Conservation (phyloP, 2,113 vertebrate species). For the Ahaetulla prasina region DNA sequence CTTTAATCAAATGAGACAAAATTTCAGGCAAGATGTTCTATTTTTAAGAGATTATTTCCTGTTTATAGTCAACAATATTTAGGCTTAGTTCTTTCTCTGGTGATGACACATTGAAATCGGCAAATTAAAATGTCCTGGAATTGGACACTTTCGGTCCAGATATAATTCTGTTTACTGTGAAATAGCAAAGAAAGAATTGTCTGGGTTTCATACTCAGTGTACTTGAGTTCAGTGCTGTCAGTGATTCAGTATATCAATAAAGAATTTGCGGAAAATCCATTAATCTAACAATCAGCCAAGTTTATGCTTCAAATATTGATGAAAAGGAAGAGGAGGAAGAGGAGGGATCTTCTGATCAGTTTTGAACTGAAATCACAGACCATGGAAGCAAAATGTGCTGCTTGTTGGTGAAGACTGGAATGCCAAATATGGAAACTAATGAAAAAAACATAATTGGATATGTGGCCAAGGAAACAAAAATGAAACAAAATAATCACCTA, state of each 20-base stretch:
- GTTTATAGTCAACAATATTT: constrained; percentile 16
- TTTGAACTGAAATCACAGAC: not conserved
- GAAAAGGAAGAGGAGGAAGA: not conserved
- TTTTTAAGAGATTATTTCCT: not conserved
- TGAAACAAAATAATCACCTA: not conserved
- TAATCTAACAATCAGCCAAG: not conserved
- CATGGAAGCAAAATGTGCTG: not conserved
- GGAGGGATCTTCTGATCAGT: not conserved
- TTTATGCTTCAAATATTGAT: not conserved
- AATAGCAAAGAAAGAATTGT: not conserved
- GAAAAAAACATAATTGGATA: not conserved
- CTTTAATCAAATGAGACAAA: not conserved
- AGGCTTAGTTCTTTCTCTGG: constrained; percentile 16
- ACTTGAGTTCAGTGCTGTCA: not conserved
- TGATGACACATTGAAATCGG: not conserved
- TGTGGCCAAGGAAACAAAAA: not conserved
- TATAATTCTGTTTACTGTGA: not conserved
- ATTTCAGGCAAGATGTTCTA: not conserved
- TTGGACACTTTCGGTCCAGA: not conserved
- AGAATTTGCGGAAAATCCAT: not conserved
- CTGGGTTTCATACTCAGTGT: not conserved
- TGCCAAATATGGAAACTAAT: not conserved
- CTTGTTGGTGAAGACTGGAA: not conserved
- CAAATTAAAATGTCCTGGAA: not conserved
- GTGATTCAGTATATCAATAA: not conserved